Conservation (phyloP, 2,888 invertebrate species). For the Trachelus iudaicus region DNA sequence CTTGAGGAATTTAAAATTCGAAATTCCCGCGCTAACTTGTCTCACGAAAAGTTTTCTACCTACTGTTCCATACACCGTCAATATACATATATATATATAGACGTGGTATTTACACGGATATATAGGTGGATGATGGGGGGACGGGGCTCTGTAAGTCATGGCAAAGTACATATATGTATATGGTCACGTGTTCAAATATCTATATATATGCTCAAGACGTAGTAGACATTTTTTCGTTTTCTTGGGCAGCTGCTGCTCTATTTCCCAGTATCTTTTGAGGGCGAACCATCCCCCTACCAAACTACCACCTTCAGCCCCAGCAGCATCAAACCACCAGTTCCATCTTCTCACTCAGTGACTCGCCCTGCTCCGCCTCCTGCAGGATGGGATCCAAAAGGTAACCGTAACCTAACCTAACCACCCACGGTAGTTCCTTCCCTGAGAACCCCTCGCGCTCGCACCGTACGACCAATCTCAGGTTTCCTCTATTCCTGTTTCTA, state of each 20-base stretch:
- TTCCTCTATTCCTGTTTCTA: conserved; percentile 5
- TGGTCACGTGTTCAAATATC: neutral
- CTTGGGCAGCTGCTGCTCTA: neutral
- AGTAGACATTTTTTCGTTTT: neutral
- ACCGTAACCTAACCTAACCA: neutral
- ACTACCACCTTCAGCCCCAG: neutral
- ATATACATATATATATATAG: no score
- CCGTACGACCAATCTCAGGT: conserved; percentile 4
- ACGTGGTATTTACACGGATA: no score
- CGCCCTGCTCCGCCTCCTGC: neutral
- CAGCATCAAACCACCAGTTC: neutral
- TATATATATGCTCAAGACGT: neutral
- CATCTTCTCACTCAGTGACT: neutral
- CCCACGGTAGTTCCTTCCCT: neutral
- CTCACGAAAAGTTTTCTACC: neutral
- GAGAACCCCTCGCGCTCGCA: neutral
- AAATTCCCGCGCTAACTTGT: neutral
- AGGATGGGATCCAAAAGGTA: neutral
- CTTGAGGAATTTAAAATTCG: neutral
- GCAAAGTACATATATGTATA: no score
- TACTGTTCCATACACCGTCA: neutral
- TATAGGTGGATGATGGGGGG: no score
- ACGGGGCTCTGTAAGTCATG: no score
- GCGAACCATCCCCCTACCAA: neutral
- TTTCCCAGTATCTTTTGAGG: neutral